These are phyloP conservation scores for Phenganax marumi DNA, from an alignment of 92 coral and sea anemone species.

Conservation along the genomic window DNA sequence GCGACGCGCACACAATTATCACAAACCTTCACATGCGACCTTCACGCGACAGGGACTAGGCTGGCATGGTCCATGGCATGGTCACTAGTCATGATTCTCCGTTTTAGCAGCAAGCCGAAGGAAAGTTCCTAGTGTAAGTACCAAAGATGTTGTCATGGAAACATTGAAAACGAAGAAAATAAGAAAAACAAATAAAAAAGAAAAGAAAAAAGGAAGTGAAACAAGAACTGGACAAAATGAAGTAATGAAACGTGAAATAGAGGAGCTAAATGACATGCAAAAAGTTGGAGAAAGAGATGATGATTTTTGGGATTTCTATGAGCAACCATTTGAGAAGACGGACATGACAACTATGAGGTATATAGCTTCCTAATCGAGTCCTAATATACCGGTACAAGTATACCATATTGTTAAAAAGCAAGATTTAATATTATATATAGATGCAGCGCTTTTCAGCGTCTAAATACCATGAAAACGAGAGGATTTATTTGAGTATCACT, in stretches of 20 bases:
- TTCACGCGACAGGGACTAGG: neutral
- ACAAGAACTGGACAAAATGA: conserved; percentile 26
- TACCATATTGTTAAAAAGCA: no score
- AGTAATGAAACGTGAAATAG: neutral
- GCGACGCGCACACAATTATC: no score
- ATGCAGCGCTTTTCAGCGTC: no score
- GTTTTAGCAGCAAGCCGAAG: conserved; percentile 1
- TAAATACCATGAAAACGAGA: no score
- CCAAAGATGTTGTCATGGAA: neutral
- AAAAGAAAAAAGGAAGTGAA: conserved; percentile 42
- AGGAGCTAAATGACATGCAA: conserved; percentile 31
- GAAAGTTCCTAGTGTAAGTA: neutral
- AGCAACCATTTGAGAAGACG: conserved; percentile 66
- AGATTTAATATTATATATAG: no score
- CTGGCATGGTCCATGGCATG: neutral
- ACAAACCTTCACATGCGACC: no score
- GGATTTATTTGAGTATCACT: no score
- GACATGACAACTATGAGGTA: neutral
- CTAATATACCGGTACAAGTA: no score
- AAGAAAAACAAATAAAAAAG: conserved; percentile 47
- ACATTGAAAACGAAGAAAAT: conserved; percentile 59
- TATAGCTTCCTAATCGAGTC: no score
- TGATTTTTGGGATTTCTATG: conserved; percentile 91
- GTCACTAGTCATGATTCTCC: neutral
- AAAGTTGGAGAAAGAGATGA: conserved; percentile 58